Conservation (phyloP, 2,797 vertebrate species). For the Avahi laniger region DNA sequence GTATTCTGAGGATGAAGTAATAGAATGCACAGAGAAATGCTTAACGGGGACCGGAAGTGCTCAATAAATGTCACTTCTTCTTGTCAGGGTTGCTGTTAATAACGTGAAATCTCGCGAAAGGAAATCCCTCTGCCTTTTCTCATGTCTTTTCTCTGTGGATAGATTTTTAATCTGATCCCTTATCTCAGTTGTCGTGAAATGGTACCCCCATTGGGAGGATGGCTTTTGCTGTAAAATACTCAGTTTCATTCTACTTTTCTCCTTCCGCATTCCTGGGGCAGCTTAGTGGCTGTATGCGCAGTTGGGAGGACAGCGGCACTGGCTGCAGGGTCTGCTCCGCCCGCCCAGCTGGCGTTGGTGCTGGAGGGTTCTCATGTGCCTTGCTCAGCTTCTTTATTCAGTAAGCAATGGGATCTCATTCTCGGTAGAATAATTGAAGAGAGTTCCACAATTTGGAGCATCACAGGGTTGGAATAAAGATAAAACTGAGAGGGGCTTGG, state of each 20-base stretch:
- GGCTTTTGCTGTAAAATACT: not conserved
- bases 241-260: not conserved
- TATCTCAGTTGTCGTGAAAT: not conserved
- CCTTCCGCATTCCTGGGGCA: not conserved
- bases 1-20: not conserved
- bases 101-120: not conserved
- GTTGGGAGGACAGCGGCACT: not conserved
- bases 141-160: not conserved
- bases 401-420: not conserved
- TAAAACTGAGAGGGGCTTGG: not conserved
- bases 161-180: not conserved
- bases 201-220: not conserved
- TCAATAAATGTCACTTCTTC: not conserved
- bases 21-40: not conserved
- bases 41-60: no score
- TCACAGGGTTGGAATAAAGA: not conserved
- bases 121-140: not conserved
- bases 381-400: not conserved
- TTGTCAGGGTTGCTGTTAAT: not conserved
- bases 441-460: not conserved
- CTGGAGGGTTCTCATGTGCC: not conserved
- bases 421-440: not conserved
- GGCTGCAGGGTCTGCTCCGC: not conserved
- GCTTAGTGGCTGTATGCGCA: no score
- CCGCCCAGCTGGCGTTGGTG: not conserved